Conservation (phyloP, 1,140 invertebrate genomes). For the Cepaea nemoralis region DNA sequence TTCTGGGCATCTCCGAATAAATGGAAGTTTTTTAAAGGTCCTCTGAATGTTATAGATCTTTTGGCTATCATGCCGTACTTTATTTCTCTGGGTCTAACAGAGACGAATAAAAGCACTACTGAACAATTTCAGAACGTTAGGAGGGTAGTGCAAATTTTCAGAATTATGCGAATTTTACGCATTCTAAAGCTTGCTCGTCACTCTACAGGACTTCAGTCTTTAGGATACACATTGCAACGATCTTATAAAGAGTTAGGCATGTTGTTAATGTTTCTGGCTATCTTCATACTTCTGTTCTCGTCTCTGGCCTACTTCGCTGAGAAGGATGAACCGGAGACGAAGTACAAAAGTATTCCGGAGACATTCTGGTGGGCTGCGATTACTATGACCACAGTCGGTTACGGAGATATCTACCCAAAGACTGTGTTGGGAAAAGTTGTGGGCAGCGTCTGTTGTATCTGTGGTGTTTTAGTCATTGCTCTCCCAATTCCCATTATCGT, state of each 20-base stretch:
- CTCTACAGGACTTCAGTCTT: conserved; percentile 96
- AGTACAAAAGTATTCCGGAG: conserved; percentile 98
- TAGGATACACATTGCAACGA: conserved; percentile 98
- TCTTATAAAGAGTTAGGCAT: conserved; percentile 99
- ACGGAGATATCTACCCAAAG: conserved; percentile 88
- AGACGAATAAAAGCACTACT: conserved; percentile 72
- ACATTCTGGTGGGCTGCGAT: conserved; percentile 93
- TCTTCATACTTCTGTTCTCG: conserved; percentile 99
- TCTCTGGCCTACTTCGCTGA: conserved; percentile 99
- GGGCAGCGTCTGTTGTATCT: conserved; percentile 87
- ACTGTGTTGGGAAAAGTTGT: conserved; percentile 70
- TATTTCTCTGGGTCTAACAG: conserved; percentile 71
- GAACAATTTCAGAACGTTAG: conserved; percentile 73
- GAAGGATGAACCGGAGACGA: conserved; percentile 95
- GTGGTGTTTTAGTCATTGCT: conserved; percentile 99
- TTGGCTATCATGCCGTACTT: conserved; percentile 98
- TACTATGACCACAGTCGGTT: conserved; percentile 99
- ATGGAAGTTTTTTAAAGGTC: conserved; percentile 99
- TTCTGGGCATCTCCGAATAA: conserved; percentile 99
- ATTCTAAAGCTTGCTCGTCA: conserved; percentile 98
- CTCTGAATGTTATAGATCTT: conserved; percentile 98
- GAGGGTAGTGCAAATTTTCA: conserved; percentile 94
- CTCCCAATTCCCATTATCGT: conserved; percentile 88
- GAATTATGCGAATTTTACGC: conserved; percentile 98
- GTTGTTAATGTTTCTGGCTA: conserved; percentile 98